These are phyloP conservation scores for Andricus curvator DNA, from an alignment of 2,888 invertebrate genomes.

Conservation along the genomic window DNA sequence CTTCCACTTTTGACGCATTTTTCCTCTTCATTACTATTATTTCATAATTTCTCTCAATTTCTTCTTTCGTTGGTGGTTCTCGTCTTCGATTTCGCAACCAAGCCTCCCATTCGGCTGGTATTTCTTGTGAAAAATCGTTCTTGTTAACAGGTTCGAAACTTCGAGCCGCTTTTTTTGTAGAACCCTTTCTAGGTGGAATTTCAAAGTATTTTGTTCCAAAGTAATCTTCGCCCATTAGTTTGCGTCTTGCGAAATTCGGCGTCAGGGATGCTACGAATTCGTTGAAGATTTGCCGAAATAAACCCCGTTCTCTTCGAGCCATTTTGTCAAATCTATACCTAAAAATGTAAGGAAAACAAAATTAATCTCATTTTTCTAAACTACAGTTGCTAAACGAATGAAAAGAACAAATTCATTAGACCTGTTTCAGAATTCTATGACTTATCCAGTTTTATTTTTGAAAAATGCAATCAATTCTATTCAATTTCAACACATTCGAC, in stretches of 20 bases:
- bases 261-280: conserved; percentile 84
- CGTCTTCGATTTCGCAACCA: conserved; percentile 86
- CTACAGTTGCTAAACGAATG: too few species aligned
- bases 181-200: conserved; percentile 79
- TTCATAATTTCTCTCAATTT: conserved; percentile 84
- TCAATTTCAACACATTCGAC: too few species aligned
- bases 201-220: conserved; percentile 92
- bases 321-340: conserved; percentile 52
- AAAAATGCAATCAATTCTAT: too few species aligned
- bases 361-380: too few species aligned
- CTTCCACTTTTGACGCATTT: conserved; percentile 87
- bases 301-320: conserved; percentile 65
- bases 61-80: conserved; percentile 86
- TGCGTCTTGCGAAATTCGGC: conserved; percentile 69
- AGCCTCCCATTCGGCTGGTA: conserved; percentile 93
- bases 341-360: not conserved
- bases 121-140: conserved; percentile 84
- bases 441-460: too few species aligned
- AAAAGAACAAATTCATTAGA: too few species aligned
- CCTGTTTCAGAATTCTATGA: too few species aligned
- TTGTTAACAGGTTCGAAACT: conserved; percentile 87
- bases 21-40: conserved; percentile 86
- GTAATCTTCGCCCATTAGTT: conserved; percentile 86
- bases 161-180: conserved; percentile 81
- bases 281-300: conserved; percentile 78